Evolutionary conservation across 2,113 vertebrate species (phyloP).

Genomic region (Percopsis transmontana): DNA sequence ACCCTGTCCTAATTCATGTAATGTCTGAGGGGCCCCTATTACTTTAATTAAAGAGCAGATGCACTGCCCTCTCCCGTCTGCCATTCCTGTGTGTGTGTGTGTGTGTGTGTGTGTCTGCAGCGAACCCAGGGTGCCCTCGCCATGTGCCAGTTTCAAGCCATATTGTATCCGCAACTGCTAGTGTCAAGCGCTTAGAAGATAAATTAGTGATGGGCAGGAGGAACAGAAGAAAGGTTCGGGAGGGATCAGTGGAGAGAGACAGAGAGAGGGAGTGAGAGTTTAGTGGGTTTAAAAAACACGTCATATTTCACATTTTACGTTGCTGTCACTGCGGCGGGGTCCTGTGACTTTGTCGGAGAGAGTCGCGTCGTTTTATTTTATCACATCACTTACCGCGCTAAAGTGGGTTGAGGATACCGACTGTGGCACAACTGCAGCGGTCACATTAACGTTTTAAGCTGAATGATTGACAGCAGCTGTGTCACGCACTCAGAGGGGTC

Average conservation of each 20-base stretch:
- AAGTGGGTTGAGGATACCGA: constrained; percentile 23
- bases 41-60: constrained; percentile 73
- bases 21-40: constrained; percentile 53
- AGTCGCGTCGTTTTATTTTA: not conserved
- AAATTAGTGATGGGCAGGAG: constrained; percentile 26
- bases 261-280: not conserved
- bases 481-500: not conserved
- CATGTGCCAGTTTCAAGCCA: constrained; percentile 58
- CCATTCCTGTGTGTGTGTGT: constrained; percentile 14
- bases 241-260: not conserved
- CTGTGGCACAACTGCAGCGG: not conserved
- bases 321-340: not conserved
- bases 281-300: not conserved
- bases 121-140: constrained; percentile 47
- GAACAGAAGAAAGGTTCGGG: not conserved
- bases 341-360: not conserved
- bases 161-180: constrained; percentile 45
- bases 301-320: not conserved
- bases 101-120: constrained; percentile 9
- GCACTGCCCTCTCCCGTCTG: constrained; percentile 61
- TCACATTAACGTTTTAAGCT: not conserved
- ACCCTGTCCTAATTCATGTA: constrained; percentile 53
- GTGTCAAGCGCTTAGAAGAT: constrained; percentile 34
- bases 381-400: not conserved
- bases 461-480: not conserved